These are phyloP conservation scores for Picathartes gymnocephalus DNA, from an alignment of 2,113 vertebrate species.

Conservation along the genomic window DNA sequence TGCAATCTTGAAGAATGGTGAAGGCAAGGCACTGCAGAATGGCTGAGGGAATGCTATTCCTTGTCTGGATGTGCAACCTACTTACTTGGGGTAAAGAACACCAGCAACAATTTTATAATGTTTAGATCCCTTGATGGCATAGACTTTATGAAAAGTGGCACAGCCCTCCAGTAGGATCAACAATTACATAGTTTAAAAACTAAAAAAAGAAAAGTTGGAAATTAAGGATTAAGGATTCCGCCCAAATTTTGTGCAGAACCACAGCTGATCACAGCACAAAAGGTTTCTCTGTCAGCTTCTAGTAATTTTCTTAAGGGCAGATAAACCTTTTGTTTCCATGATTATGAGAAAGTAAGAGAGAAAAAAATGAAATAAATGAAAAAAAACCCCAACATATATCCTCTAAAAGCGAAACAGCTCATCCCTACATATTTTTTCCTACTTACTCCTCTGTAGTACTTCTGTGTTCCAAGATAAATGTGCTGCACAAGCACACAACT, in stretches of 20 bases:
- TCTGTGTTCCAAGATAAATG: neutral
- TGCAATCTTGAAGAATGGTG: neutral
- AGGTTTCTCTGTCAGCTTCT: slow-evolving; percentile 31
- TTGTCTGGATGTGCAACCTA: neutral
- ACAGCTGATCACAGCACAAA: slow-evolving; percentile 25
- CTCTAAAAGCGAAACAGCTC: neutral
- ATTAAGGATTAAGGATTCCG: neutral
- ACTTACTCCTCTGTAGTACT: neutral
- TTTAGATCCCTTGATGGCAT: neutral
- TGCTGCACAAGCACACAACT: neutral
- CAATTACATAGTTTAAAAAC: neutral
- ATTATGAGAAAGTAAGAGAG: neutral
- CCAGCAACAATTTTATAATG: neutral
- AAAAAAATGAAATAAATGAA: neutral
- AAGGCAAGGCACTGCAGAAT: neutral
- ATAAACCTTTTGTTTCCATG: slow-evolving; percentile 39
- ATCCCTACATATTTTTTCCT: neutral
- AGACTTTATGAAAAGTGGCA: neutral
- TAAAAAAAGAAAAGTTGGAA: neutral
- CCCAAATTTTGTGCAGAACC: slow-evolving; percentile 24
- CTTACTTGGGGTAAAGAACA: neutral
- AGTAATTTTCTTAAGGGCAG: slow-evolving; percentile 37
- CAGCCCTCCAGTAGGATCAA: neutral
- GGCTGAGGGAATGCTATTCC: neutral
- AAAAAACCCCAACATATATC: neutral